Base-by-base conservation (phyloP, 2,797 vertebrate genomes). In the Molossus molossus region DNA sequence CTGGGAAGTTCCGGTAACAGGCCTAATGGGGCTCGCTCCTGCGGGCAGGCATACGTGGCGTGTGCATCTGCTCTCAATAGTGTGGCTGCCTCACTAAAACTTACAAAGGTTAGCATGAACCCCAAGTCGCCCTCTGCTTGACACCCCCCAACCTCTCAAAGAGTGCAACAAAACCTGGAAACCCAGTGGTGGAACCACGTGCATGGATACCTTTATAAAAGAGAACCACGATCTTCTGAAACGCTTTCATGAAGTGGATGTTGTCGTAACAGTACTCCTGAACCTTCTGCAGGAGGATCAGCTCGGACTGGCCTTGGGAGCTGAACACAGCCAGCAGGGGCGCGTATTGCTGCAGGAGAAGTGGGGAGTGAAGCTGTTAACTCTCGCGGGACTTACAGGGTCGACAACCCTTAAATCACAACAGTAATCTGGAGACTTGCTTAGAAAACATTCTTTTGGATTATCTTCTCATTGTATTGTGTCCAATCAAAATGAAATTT, bases 201-300 rank as follows among this genome's bases (percentile, higher is more conserved):
- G 40, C 58, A 75, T 7, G 72, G 89, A 57, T 97, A 99, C 99
- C 99, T 99, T 99, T 99, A 95, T 99, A 99, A 90, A 99, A 99
- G 95, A 99, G 99, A 94, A 99, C 98, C 97, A 99, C 99, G 48
- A 99, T 99, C 98, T 99, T 99, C 97, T 99, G 99, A 98, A 99
- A 99, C 97, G 99, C 99, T 98, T 99, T 99, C 99, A 99, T 99
- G 98, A 99, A 99, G 97, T 99, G 99, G 97, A 99, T 99, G 98
- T 99, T 99, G 98, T 99, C 99, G 0, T 99, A 99, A 97, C 99
- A 99, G 97, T 99, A 99, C 64, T 99, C 99, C 96, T 99, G 99
- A 94, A 99, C 98, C 97, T 99, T 99, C 96, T 99, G 99, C 73
- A 99, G 98, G 82, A 99, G 99, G 75, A 99, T 99, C 82, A 99